Percentiles rank a stretch among this genome's conserved stretches.
phyloP scores from a whole-genome alignment of 2,888 invertebrate genomes.

The Synergus itoensis region DNA sequence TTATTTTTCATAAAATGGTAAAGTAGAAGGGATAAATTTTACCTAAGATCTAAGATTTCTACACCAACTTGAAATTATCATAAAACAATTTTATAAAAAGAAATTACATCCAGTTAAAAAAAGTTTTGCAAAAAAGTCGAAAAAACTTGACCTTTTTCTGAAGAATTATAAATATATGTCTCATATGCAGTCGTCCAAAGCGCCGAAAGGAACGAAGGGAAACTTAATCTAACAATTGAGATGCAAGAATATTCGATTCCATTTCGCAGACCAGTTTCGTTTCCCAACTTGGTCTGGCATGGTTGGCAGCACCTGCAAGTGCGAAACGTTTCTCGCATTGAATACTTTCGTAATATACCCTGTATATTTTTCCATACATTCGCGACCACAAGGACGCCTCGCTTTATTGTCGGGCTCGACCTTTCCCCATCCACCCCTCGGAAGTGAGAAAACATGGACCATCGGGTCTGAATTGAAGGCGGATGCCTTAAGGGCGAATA shows the following conservation, averaged over 20 bases:
- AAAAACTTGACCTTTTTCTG: neutral
- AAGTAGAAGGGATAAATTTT: too few species aligned
- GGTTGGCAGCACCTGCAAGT: slow-evolving; percentile 27
- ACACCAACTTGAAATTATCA: too few species aligned
- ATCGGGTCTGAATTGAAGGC: slow-evolving; percentile 28
- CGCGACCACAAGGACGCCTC: slow-evolving; percentile 35
- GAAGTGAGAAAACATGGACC: slow-evolving; percentile 40
- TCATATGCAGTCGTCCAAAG: neutral
- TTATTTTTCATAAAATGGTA: too few species aligned
- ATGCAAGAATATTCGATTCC: slow-evolving; percentile 36
- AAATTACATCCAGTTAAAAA: neutral
- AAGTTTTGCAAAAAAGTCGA: neutral
- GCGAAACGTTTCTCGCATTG: slow-evolving; percentile 39
- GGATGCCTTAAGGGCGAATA: slow-evolving; percentile 11
- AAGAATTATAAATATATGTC: neutral
- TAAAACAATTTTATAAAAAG: too few species aligned
- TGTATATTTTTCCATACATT: slow-evolving; percentile 42
- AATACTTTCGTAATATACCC: slow-evolving; percentile 41
- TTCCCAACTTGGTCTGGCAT: slow-evolving; percentile 12
- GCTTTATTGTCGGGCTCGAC: slow-evolving; percentile 35
- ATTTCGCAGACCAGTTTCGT: slow-evolving; percentile 32
- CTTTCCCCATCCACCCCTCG: slow-evolving; percentile 28
- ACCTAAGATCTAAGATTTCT: too few species aligned
- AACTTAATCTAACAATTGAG: slow-evolving; percentile 38
- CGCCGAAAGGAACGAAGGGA: neutral